A percentile compares a stretch with the other conserved stretches of the same genome.
phyloP scores from a whole-genome alignment of 2,113 vertebrate species.

The Tachysurus vachellii region DNA sequence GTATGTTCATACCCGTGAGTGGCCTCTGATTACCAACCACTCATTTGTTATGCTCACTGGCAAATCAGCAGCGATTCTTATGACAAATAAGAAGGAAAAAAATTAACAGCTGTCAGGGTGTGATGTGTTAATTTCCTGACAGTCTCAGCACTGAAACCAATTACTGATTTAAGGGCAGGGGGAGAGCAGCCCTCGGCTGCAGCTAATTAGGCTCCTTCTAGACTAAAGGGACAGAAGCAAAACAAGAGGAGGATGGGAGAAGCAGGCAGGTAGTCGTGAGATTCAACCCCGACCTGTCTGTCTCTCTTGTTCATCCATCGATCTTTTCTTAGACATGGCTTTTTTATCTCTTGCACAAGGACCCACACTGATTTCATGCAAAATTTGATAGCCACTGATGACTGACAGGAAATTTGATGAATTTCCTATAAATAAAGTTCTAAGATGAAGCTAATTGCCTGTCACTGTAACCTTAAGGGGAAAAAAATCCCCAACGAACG shows the following conservation, averaged over 20 bases:
- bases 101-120: constrained; percentile 99
- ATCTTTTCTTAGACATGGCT: background rate
- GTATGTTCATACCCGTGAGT: constrained; percentile 74
- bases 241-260: constrained; percentile 80
- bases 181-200: constrained; percentile 88
- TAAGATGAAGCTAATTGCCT: background rate
- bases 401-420: background rate
- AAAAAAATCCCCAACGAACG: background rate
- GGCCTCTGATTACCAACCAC: constrained; percentile 92
- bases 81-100: constrained; percentile 88
- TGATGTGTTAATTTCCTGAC: constrained; percentile 99
- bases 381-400: background rate
- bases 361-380: background rate
- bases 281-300: constrained; percentile 6
- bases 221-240: constrained; percentile 97
- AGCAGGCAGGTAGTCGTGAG: constrained; percentile 78
- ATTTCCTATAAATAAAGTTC: background rate
- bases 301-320: background rate
- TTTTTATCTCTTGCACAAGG: background rate
- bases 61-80: constrained; percentile 95
- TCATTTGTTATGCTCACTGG: constrained; percentile 96
- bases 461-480: background rate
- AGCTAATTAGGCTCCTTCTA: constrained; percentile 98
- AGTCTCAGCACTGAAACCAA: constrained; percentile 97
- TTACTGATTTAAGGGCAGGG: constrained; percentile 99